Conservation (phyloP, 2,888 invertebrate genomes). For the Lithophane ornitopus region DNA sequence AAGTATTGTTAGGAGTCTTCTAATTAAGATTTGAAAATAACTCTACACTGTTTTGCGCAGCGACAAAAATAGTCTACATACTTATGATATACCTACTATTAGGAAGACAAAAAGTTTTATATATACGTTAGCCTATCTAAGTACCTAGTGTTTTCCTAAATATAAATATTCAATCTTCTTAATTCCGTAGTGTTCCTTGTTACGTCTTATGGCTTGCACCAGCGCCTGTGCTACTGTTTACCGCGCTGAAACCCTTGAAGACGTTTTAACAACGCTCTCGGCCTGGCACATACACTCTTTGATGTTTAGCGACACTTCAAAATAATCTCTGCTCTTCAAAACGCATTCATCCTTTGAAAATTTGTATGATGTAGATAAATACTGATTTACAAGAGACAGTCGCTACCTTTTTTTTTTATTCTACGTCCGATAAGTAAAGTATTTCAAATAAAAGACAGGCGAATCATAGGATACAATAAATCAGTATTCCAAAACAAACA, state of each 20-base stretch:
- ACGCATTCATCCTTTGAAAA: slow-evolving; percentile 73
- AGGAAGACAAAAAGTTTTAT: background rate
- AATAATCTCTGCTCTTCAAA: slow-evolving; percentile 70
- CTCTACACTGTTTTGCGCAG: background rate
- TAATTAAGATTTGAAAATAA: background rate
- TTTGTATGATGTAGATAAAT: slow-evolving; percentile 61
- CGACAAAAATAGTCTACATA: background rate
- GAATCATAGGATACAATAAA: slow-evolving; percentile 78
- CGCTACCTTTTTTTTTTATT: slow-evolving; percentile 44
- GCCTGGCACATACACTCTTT: slow-evolving; percentile 82
- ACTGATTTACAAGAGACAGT: slow-evolving; percentile 45
- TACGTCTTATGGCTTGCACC: slow-evolving; percentile 65
- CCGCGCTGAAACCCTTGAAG: slow-evolving; percentile 86
- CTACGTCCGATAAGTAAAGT: slow-evolving; percentile 53
- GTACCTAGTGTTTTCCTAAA: background rate
- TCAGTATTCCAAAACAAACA: slow-evolving; percentile 82
- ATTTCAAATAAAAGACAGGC: slow-evolving; percentile 65
- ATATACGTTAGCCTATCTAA: background rate
- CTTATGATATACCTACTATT: background rate
- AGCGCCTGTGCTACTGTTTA: slow-evolving; percentile 82
- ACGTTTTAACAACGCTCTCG: slow-evolving; percentile 85
- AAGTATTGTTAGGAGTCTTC: background rate
- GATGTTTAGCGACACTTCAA: slow-evolving; percentile 87
- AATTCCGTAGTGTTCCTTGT: background rate
- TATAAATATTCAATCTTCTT: background rate